Evolutionary conservation across 2,888 invertebrate species (phyloP).

Genomic region (Idaea biselata): DNA sequence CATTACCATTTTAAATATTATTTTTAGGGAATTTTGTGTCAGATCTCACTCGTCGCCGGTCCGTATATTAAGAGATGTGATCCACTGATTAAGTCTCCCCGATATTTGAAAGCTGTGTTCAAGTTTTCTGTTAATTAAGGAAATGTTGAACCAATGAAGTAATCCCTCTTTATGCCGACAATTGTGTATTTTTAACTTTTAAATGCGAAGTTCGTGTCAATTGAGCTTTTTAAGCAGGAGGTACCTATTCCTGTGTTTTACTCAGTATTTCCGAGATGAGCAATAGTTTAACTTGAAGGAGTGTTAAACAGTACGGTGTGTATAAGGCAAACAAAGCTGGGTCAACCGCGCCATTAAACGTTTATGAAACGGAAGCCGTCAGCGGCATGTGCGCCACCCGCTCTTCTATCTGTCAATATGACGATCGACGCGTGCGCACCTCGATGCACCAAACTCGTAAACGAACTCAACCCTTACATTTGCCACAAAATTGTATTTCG

Average conservation of each 20-base stretch:
- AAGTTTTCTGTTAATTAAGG: constrained; percentile 74
- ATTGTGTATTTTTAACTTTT: constrained; percentile 15
- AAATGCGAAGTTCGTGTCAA: constrained; percentile 1
- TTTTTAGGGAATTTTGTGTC: constrained; percentile 81
- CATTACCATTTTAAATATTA: constrained; percentile 82
- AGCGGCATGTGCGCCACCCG: constrained; percentile 66
- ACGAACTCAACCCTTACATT: constrained; percentile 18
- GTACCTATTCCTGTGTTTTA: constrained; percentile 2
- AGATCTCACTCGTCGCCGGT: constrained; percentile 77
- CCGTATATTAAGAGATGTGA: constrained; percentile 78
- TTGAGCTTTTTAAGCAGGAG: background rate
- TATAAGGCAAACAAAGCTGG: constrained; percentile 75
- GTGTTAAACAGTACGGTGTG: constrained; percentile 58
- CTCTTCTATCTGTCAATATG: constrained; percentile 70
- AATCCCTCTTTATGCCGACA: constrained; percentile 26
- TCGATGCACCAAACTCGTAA: constrained; percentile 12
- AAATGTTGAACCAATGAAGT: constrained; percentile 41
- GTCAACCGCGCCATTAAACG: constrained; percentile 76
- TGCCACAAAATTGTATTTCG: constrained; percentile 22
- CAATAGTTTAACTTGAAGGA: constrained; percentile 65
- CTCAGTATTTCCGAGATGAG: constrained; percentile 35
- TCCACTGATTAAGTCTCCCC: constrained; percentile 75
- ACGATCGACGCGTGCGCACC: constrained; percentile 58
- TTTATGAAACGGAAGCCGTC: constrained; percentile 78
- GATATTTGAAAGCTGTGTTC: constrained; percentile 62